These are phyloP conservation scores for Drosophila quinaria DNA, from an alignment of 2,888 invertebrate genomes.

Conservation along the genomic window DNA sequence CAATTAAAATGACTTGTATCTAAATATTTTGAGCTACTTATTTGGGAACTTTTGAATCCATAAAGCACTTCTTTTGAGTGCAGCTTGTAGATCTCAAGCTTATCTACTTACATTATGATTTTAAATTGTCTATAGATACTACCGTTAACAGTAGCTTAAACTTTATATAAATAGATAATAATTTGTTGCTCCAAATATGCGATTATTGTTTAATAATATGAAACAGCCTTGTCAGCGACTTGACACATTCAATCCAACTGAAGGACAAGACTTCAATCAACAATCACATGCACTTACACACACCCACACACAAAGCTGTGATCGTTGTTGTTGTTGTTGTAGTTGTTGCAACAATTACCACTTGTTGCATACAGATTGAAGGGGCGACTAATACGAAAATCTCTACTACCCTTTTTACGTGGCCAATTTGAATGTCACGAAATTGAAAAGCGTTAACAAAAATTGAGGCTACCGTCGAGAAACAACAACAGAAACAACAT, in stretches of 20 bases:
- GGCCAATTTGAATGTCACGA: constrained; percentile 78
- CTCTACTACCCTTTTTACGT: constrained; percentile 62
- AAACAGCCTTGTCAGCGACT: constrained; percentile 44
- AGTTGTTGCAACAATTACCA: constrained; percentile 37
- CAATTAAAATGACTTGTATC: too few species aligned
- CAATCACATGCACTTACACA: constrained; percentile 27
- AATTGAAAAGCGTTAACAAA: constrained; percentile 62
- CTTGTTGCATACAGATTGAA: constrained; percentile 39
- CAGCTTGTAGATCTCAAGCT: too few species aligned
- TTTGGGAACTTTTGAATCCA: too few species aligned
- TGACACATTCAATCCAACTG: constrained; percentile 38
- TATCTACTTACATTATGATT: neutral
- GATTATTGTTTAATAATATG: neutral
- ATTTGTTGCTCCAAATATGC: constrained; percentile 7
- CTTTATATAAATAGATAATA: neutral
- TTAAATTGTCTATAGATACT: neutral
- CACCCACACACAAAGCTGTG: constrained; percentile 12
- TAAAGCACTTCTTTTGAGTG: too few species aligned
- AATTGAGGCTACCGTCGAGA: constrained; percentile 55
- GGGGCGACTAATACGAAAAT: constrained; percentile 54
- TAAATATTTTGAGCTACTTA: too few species aligned
- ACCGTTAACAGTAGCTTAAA: neutral
- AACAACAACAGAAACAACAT: constrained; percentile 8
- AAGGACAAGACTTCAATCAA: constrained; percentile 52
- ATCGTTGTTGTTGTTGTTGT: neutral